Conservation (phyloP, 2,113 vertebrate genomes). For the Trinectes maculatus region DNA sequence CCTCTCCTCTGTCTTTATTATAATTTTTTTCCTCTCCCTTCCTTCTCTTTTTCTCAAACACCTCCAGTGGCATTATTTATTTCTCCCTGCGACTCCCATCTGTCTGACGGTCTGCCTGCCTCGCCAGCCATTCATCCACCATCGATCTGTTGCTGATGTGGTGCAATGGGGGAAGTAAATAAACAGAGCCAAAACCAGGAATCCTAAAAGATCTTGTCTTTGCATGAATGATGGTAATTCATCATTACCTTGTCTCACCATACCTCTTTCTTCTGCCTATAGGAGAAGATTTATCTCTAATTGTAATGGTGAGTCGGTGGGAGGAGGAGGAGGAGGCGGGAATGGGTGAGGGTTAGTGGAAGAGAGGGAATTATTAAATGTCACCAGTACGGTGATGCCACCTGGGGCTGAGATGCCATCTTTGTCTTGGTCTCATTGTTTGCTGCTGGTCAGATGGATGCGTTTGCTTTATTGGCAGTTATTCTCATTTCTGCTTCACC, state of each 20-base stretch:
- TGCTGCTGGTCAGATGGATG: slow-evolving; percentile 50
- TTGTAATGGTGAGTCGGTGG: slow-evolving; percentile 68
- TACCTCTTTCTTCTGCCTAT: slow-evolving; percentile 26
- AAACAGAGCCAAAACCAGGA: slow-evolving; percentile 71
- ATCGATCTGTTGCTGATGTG: slow-evolving; percentile 68
- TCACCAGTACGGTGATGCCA: slow-evolving; percentile 68
- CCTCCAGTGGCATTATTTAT: slow-evolving; percentile 70
- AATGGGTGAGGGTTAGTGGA: slow-evolving; percentile 18
- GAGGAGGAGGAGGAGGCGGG: slow-evolving; percentile 7
- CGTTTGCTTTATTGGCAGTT: slow-evolving; percentile 42
- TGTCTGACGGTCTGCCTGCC: slow-evolving; percentile 62
- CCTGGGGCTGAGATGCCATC: slow-evolving; percentile 64
- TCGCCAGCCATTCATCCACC: slow-evolving; percentile 64
- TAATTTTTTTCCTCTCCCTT: slow-evolving; percentile 24
- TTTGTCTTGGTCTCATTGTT: slow-evolving; percentile 61
- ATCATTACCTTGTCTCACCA: slow-evolving; percentile 56
- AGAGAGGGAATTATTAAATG: slow-evolving; percentile 73
- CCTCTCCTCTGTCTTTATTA: slow-evolving; percentile 38
- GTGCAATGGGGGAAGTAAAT: slow-evolving; percentile 73
- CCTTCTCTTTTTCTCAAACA: slow-evolving; percentile 40
- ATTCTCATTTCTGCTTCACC: slow-evolving; percentile 33
- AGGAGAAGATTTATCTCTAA: slow-evolving; percentile 68
- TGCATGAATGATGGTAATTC: slow-evolving; percentile 70
- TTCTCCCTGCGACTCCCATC: slow-evolving; percentile 61
- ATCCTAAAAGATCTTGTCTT: slow-evolving; percentile 76